Evolutionary conservation across 2,888 invertebrate genomes (phyloP).

Genomic region (Dugesia japonica): DNA sequence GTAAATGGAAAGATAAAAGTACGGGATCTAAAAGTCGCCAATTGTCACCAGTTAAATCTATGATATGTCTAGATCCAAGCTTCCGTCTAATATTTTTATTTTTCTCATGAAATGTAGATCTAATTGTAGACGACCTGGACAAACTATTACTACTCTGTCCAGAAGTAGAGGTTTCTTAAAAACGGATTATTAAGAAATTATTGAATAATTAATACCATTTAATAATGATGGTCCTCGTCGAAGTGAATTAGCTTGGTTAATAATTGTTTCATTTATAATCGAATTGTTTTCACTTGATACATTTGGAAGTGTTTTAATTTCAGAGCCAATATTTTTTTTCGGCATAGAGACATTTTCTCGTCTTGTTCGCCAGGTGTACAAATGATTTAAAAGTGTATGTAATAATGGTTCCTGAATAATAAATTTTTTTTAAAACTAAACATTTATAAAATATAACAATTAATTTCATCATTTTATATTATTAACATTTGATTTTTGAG

Average conservation of each 20-base stretch:
- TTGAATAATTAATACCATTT: not conserved
- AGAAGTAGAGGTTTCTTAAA: not conserved
- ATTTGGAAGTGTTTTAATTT: not conserved
- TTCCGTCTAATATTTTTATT: conserved; percentile 4
- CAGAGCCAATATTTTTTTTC: not conserved
- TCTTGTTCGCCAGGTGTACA: not conserved
- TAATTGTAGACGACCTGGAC: not conserved
- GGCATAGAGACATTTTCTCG: not conserved
- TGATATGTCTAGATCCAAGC: conserved; percentile 1
- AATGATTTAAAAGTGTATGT: conserved; percentile 15
- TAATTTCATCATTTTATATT: no score
- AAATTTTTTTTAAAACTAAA: no score
- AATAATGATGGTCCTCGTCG: not conserved
- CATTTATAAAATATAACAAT: no score
- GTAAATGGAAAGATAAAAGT: no score
- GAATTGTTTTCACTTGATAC: not conserved
- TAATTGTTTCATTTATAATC: not conserved
- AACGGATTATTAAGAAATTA: not conserved
- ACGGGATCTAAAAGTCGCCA: not conserved
- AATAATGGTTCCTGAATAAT: not conserved
- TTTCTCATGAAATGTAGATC: not conserved
- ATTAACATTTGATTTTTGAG: no score
- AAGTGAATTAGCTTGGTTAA: not conserved
- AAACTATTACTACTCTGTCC: not conserved
- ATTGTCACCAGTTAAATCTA: not conserved